These are phyloP conservation scores for Caenorhabditis uteleia DNA, from an alignment of 2,888 invertebrate species.

Conservation along the genomic window DNA sequence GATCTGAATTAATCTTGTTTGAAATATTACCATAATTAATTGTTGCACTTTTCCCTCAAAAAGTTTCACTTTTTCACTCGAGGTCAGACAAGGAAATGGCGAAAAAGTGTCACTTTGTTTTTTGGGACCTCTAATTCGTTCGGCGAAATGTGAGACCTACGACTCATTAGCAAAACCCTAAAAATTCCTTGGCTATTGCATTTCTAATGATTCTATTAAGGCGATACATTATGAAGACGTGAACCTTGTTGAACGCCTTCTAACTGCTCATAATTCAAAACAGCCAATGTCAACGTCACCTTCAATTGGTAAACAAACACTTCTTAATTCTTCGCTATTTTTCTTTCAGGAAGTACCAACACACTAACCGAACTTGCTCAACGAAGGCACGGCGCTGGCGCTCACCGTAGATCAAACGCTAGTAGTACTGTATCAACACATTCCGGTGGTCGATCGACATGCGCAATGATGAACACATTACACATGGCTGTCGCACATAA, in stretches of 20 bases:
- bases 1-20: background rate
- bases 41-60: too few relatives aligned
- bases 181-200: too few relatives aligned
- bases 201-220: conserved; percentile 33
- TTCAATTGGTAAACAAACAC: conserved; percentile 53
- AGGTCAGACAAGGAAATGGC: too few relatives aligned
- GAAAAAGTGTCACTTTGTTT: too few relatives aligned
- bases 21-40: too few relatives aligned
- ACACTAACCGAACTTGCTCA: conserved; percentile 67
- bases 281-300: conserved; percentile 66
- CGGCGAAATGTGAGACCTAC: background rate
- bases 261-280: conserved; percentile 60
- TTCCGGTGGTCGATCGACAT: conserved; percentile 65
- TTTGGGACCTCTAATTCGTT: too few relatives aligned
- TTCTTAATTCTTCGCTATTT: conserved; percentile 5
- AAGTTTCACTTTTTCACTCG: too few relatives aligned
- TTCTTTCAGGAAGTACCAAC: conserved; percentile 60
- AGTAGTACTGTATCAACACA: conserved; percentile 68
- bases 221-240: conserved; percentile 68
- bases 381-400: conserved; percentile 59
- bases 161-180: too few relatives aligned
- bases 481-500: conserved; percentile 76
- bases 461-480: conserved; percentile 71
- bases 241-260: conserved; percentile 62
- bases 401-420: conserved; percentile 66